Conservation (phyloP, 2,888 invertebrate species). For the Sphecodes monilicornis region DNA sequence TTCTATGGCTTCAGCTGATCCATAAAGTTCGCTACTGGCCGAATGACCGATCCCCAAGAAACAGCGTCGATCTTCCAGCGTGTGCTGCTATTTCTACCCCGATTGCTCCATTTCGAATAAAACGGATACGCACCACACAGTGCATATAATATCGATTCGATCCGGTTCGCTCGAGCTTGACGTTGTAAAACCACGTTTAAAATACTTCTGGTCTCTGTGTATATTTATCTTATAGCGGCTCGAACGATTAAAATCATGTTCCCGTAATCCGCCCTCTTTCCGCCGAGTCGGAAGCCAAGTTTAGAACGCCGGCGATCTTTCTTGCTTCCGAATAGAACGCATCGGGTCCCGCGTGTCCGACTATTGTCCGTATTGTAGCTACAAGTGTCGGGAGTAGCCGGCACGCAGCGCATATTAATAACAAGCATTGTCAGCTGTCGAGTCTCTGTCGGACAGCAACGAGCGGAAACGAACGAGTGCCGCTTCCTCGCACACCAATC, state of each 20-base stretch:
- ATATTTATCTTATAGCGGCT: not conserved
- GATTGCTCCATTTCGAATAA: not conserved
- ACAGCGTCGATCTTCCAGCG: not conserved
- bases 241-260: not conserved
- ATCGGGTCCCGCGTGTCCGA: not conserved
- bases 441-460: not conserved
- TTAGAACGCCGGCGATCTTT: not conserved
- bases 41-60: not conserved
- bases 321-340: not conserved
- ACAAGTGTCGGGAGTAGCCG: conserved; percentile 6
- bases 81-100: not conserved
- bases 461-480: conserved; percentile 13
- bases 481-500: conserved; percentile 10
- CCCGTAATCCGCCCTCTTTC: not conserved
- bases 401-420: conserved; percentile 10
- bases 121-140: not conserved
- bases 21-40: too few relatives aligned
- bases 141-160: not conserved
- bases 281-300: not conserved
- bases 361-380: conserved; percentile 1
- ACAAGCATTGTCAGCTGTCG: conserved; percentile 32
- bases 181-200: not conserved
- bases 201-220: not conserved
- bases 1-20: not conserved
- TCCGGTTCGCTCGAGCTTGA: not conserved